Evolutionary conservation across 2,797 vertebrate species (phyloP).

Genomic region (Manis javanica): DNA sequence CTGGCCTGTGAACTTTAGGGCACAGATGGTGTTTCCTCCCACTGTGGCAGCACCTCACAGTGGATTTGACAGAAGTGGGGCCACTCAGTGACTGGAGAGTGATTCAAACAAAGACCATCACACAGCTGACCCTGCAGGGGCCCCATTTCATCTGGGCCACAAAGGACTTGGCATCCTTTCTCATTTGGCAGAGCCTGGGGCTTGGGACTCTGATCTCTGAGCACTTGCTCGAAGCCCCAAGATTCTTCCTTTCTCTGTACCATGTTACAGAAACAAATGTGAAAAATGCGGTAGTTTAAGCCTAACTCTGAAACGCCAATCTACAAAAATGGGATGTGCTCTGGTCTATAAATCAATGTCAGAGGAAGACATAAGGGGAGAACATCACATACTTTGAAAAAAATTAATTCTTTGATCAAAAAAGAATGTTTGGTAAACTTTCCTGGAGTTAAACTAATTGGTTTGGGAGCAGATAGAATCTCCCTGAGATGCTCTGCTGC

Average conservation of each 20-base stretch:
- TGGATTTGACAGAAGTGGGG: not conserved
- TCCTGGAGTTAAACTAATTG: constrained; percentile 73
- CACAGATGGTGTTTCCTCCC: not conserved
- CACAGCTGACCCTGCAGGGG: not conserved
- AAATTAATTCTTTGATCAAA: constrained; percentile 73
- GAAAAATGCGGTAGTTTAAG: not conserved
- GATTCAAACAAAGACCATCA: not conserved
- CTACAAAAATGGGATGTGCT: not conserved
- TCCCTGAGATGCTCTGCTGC: constrained; percentile 22
- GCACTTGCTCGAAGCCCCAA: not conserved
- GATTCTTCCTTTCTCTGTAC: not conserved
- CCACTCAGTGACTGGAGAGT: not conserved
- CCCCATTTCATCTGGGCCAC: fast-evolving
- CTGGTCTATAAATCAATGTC: not conserved
- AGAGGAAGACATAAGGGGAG: not conserved
- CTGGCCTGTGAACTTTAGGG: not conserved
- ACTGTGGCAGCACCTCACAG: not conserved
- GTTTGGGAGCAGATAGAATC: constrained; percentile 73
- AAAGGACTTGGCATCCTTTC: not conserved
- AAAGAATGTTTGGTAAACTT: constrained; percentile 77
- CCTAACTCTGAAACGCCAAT: not conserved
- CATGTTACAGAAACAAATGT: not conserved
- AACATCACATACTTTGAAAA: constrained; percentile 53
- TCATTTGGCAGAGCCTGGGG: not conserved
- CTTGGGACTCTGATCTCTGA: not conserved